These are phyloP conservation scores for Sula dactylatra DNA, from an alignment of 2,113 vertebrate genomes.

Conservation along the genomic window DNA sequence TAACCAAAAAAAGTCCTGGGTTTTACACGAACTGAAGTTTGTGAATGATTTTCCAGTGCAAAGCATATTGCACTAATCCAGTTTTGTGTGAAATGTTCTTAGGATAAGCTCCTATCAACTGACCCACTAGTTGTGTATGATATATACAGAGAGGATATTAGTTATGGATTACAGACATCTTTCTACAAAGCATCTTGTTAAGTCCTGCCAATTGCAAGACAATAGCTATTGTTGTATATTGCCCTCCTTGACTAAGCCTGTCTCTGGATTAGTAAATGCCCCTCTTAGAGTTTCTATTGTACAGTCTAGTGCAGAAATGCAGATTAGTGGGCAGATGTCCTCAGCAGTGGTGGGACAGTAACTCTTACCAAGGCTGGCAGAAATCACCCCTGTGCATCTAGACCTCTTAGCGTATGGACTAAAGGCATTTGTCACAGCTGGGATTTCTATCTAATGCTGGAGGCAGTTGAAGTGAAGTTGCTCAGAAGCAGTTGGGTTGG, in stretches of 20 bases:
- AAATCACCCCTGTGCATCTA: background rate
- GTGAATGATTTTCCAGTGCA: slow-evolving; percentile 34
- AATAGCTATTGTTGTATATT: background rate
- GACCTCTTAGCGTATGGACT: fast-evolving
- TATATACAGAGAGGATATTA: slow-evolving; percentile 31
- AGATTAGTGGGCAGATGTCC: background rate
- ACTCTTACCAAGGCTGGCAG: background rate
- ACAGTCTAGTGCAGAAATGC: background rate
- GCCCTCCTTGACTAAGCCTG: background rate
- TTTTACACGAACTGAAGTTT: background rate
- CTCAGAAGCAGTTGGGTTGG: background rate
- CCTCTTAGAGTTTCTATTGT: background rate
- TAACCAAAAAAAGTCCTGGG: background rate
- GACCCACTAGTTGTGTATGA: slow-evolving; percentile 21
- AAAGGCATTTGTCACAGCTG: background rate
- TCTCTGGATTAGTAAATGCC: background rate
- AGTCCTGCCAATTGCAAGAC: slow-evolving; percentile 17
- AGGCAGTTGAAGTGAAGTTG: background rate
- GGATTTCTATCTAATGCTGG: background rate
- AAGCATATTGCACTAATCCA: slow-evolving; percentile 47
- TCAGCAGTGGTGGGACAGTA: background rate
- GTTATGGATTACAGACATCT: slow-evolving; percentile 55
- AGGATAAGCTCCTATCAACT: slow-evolving; percentile 48
- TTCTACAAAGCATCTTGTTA: slow-evolving; percentile 19
- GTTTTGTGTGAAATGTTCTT: slow-evolving; percentile 64